Base-by-base conservation (phyloP, 2,797 vertebrate genomes). In the Tragelaphus oryx region DNA sequence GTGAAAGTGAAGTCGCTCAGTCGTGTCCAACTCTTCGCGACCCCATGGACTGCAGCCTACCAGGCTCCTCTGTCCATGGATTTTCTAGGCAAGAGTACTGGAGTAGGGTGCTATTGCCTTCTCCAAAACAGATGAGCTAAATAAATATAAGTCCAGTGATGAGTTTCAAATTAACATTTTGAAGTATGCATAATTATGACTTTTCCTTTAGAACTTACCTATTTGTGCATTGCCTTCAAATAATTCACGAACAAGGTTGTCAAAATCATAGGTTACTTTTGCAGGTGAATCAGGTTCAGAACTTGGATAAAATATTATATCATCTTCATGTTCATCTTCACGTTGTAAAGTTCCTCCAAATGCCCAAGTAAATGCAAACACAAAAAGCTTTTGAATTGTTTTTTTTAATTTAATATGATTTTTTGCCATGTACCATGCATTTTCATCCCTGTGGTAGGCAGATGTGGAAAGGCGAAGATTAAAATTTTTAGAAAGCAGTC, bases 311-410 rank as follows among this genome's bases (percentile, higher is more conserved):
- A 97, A 93, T 2, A 98, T 90, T 11, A 37, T 75, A 9, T 98
- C 97, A 46, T 97, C 95, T 81, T 98, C 96, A 65, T 97, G 91
- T 20, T 98, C 95, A 82, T 98, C 93, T 22, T 98, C 93, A 74
- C 96, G 97, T 26, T 82, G 97, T 54, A 97, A 92, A 96, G 94
- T 75, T 68, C 98, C 98, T 87, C 98, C 97, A 90, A 97, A 59
- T 20, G 98, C 98, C 98, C 97, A 98, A 24, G 96, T 97, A 94
- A 98, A 98, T 6, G 97, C 92, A 97, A 98, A 98, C 24, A 98
- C 59, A 48, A 48, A 97, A 50, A 98, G n/a, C 78, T 98, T 98
- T 11, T 93, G 96, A 78, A 97, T 90, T 13, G 98, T 68, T 12
- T 54, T 0, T 8, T 87, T 57, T 16, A 98, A 75, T 41, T 97